Base-by-base conservation (phyloP, 2,888 invertebrate species). In the Ennomos quercinarius region DNA sequence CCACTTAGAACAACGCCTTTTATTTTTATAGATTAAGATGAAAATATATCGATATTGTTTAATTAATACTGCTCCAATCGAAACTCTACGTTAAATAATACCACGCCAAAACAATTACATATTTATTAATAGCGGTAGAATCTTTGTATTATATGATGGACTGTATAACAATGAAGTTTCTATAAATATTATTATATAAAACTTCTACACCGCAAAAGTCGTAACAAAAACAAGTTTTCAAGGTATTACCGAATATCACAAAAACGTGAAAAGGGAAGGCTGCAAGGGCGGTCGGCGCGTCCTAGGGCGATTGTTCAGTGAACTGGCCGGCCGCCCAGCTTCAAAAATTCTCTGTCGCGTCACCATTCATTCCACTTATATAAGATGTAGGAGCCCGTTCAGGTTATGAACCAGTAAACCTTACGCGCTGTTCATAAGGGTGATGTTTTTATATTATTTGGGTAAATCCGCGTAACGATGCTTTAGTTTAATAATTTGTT, bases 221-320 rank as follows among this genome's bases (percentile, higher is more conserved):
- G 9, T 3, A 11, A 9, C 43, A 10, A 35, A 5, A 45, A 45
- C 46, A 8, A 49, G 40, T n/a, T 10, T 36, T 34, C 11, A 34
- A 10, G 10, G 4, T 12, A 43, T 50, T 42, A 50, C 27, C 43
- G 17, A 51, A 37, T 38, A 50, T 12, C 13, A 13, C 11, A n/a
- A 9, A 36, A 12, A 38, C 37, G 36, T 17, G 36, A 11, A 27
- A 52, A 34, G 39, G 53, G 53, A 54, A 50, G 51, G 55, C 42
- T 35, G 41, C 57, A 58, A 67, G 69, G 68, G 63, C 63, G 71
- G 71, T 51, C 65, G 61, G 59, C 34, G 61, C 52, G 69, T 63
- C 68, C 70, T 57, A 66, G 64, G 70, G 67, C 70, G 69, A 66
- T 50, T 68, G 58, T 51, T 43, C 43, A 35, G 13, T 42, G 42